Conservation (phyloP, 1,140 invertebrate genomes). For the Ips typographus region DNA sequence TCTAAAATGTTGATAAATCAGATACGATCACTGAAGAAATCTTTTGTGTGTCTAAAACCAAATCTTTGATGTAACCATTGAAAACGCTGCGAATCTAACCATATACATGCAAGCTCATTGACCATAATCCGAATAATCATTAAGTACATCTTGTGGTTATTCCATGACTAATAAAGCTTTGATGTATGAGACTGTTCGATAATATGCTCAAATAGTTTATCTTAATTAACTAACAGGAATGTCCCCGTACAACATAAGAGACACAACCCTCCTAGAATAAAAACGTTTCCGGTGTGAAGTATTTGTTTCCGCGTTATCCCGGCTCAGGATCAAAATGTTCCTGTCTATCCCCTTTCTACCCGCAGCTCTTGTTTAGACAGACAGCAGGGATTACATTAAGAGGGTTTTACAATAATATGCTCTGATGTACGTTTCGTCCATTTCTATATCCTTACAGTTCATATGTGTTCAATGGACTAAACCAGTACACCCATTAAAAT, state of each 20-base stretch:
- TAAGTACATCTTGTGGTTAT: background rate
- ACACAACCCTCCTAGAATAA: slow-evolving; percentile 12
- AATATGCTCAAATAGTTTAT: background rate
- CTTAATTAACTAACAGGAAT: slow-evolving; percentile 4
- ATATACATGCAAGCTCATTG: background rate
- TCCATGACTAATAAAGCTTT: background rate
- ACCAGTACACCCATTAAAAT: background rate
- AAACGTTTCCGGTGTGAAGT: slow-evolving; percentile 24
- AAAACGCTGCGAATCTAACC: too few species aligned
- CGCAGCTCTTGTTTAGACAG: slow-evolving; percentile 25
- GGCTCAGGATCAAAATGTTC: slow-evolving; percentile 26
- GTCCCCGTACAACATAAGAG: slow-evolving; percentile 2
- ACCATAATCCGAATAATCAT: slow-evolving; percentile 4
- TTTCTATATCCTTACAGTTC: slow-evolving; percentile 7
- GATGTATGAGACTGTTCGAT: background rate
- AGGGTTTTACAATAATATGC: background rate
- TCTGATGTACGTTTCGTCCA: slow-evolving; percentile 3
- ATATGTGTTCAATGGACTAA: background rate
- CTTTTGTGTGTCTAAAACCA: too few species aligned
- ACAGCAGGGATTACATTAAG: slow-evolving; percentile 16
- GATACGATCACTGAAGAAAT: too few species aligned
- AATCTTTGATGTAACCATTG: too few species aligned
- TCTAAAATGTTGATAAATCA: too few species aligned
- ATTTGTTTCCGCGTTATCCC: slow-evolving; percentile 28
- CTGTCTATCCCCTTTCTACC: slow-evolving; percentile 24